Base-by-base conservation (phyloP, 1,140 invertebrate species). In the Phocides pigmalion region DNA sequence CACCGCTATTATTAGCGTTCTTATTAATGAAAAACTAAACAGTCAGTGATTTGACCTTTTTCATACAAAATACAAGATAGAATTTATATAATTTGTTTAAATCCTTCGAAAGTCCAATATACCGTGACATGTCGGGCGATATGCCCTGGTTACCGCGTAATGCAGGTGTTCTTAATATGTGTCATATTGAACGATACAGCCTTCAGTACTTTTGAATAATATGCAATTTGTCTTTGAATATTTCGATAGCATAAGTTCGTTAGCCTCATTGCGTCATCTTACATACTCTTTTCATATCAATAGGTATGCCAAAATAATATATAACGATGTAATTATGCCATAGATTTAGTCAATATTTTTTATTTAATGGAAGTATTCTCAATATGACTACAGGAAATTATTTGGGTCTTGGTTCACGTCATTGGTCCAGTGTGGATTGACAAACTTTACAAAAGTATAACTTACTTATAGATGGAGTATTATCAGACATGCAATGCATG, bases 11-110 rank as follows among this genome's bases (percentile, higher is more conserved):
- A 35, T 35, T 35, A 35, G 32, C 32, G 1, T 12, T 12, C 32
- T 35, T 28, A 28, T 35, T 35, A 35, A n/a, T 8, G 32, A 35
- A 35, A 35, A 56, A 56, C 20, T 28, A 16, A 44, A 42, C 16
- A 56, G 53, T 56, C 53, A 41, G 16, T 56, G 39, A 56, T 44
- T 56, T 16, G 25, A 28, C 41, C 20, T 56, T 56, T 56, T 56
- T 20, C 42, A 8, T 42, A 8, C 17, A 5, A 47, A 47, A 44
- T 56, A 17, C 53, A 39, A 25, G 17, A 25, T 12, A n/a, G 12
- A 44, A 56, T 44, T 56, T 51, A 11, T 51, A 42, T 54, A 28
- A 16, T 32, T 56, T 44, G 17, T 15, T 22, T 28, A 56, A 56
- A 56, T 17, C 37, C 53, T 50, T 28, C 20, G 37, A 22, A 42